Conservation (phyloP, 2,797 vertebrate species). For the Natrix natrix region DNA sequence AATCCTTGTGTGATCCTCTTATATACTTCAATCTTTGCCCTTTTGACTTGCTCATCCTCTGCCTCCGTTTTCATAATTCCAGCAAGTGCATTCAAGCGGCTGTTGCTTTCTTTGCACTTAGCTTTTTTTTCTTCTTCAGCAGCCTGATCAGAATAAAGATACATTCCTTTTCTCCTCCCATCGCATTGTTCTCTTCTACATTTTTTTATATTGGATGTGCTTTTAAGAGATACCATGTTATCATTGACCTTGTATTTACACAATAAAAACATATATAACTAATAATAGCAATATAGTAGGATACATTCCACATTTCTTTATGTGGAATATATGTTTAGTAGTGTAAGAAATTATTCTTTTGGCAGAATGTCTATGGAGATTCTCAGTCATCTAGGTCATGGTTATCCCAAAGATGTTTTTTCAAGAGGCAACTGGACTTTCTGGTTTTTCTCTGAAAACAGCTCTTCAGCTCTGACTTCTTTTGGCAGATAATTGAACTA, state of each 20-base stretch:
- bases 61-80: not conserved
- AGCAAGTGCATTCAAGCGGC: not conserved
- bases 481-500: not conserved
- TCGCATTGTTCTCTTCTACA: not conserved
- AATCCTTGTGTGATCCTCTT: slow-evolving; percentile 26
- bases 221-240: not conserved
- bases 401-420: not conserved
- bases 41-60: not conserved
- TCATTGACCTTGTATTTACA: not conserved
- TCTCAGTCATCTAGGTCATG: not conserved
- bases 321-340: not conserved
- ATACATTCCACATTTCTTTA: not conserved
- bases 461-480: not conserved
- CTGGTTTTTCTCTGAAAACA: not conserved
- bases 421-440: not conserved
- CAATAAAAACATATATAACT: not conserved
- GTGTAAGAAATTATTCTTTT: not conserved
- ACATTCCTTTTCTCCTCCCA: not conserved
- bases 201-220: not conserved
- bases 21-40: not conserved
- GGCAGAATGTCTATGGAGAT: not conserved
- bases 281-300: not conserved
- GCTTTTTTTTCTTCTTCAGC: not conserved
- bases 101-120: not conserved
- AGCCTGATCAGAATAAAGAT: not conserved